Conservation (phyloP, 2,113 vertebrate genomes). For the Pseudorectes ferrugineus region DNA sequence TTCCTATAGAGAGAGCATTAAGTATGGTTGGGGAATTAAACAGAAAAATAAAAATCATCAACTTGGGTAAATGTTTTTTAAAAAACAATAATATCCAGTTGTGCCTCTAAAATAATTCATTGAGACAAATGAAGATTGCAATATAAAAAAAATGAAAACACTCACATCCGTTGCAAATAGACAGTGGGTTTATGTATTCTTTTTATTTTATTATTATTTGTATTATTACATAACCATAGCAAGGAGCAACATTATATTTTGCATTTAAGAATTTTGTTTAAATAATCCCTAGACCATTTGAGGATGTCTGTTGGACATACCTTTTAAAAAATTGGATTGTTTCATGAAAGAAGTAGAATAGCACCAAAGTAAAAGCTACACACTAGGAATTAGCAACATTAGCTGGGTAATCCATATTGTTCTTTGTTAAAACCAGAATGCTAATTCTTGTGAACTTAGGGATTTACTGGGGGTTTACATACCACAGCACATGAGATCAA, state of each 20-base stretch:
- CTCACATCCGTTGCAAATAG: neutral
- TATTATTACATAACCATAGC: neutral
- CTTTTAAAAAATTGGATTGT: fast-evolving
- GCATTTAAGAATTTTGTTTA: neutral
- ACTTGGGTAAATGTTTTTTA: neutral
- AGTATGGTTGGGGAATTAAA: neutral
- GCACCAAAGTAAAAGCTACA: neutral
- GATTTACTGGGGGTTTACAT: neutral
- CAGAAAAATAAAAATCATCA: neutral
- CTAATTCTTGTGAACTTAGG: neutral
- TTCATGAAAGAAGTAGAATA: neutral
- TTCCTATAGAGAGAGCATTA: neutral
- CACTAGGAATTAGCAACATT: neutral
- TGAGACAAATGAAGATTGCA: neutral
- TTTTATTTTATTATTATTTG: neutral
- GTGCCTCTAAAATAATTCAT: neutral
- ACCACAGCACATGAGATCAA: neutral
- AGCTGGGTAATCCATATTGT: neutral
- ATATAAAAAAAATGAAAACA: neutral
- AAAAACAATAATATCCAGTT: neutral
- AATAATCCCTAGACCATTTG: neutral
- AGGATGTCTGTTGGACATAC: neutral
- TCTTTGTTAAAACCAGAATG: neutral
- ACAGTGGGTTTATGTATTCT: neutral
- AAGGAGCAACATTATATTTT: neutral